These are phyloP conservation scores for Pyrocoelia pectoralis DNA, from an alignment of 2,888 invertebrate genomes.

Conservation along the genomic window DNA sequence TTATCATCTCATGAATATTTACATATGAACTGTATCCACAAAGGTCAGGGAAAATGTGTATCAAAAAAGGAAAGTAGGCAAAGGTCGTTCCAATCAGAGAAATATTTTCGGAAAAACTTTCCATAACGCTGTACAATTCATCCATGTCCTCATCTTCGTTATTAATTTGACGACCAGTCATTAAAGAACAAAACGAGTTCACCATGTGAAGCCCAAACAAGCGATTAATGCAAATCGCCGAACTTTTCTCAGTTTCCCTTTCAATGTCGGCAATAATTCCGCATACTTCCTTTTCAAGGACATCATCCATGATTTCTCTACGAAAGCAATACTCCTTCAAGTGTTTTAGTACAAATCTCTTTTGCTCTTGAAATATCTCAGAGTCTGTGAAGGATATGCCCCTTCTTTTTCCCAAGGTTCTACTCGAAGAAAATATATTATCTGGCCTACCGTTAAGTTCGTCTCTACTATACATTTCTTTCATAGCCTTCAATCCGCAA, in stretches of 20 bases:
- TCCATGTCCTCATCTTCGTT: conserved; percentile 76
- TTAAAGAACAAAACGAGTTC: conserved; percentile 85
- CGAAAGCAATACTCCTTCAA: conserved; percentile 86
- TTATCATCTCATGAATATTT: conserved; percentile 73
- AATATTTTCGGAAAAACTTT: conserved; percentile 74
- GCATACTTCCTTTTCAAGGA: conserved; percentile 74
- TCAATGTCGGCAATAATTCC: conserved; percentile 68
- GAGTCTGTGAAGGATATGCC: conserved; percentile 77
- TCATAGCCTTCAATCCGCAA: conserved; percentile 72
- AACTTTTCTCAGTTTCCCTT: conserved; percentile 55
- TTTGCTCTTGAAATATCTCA: conserved; percentile 70
- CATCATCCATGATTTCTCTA: conserved; percentile 75
- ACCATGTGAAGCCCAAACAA: conserved; percentile 79
- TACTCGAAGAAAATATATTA: conserved; percentile 77
- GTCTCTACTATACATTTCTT: conserved; percentile 78
- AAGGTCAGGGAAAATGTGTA: conserved; percentile 73
- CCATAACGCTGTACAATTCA: conserved; percentile 72
- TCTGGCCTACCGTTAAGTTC: conserved; percentile 80
- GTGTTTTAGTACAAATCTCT: conserved; percentile 78
- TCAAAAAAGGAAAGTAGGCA: conserved; percentile 79
- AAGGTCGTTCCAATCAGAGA: conserved; percentile 85
- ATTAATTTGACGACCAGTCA: conserved; percentile 77
- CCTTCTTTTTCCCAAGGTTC: conserved; percentile 78
- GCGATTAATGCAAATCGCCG: conserved; percentile 69
- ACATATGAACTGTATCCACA: conserved; percentile 82